Base-by-base conservation (phyloP, 2,113 vertebrate genomes). In the Pseudorhombus dupliciocellatus region DNA sequence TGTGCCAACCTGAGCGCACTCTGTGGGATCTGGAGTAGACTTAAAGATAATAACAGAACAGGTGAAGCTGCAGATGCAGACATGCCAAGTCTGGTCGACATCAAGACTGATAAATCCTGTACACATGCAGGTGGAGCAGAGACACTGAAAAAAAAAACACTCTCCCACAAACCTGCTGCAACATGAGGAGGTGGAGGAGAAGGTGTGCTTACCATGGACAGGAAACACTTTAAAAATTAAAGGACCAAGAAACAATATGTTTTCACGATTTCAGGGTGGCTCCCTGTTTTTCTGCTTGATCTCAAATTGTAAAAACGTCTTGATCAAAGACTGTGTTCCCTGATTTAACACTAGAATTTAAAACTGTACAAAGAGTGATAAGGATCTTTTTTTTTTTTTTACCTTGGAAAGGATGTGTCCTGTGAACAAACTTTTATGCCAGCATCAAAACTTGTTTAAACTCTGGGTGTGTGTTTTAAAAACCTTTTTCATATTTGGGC, bases 1-100 rank as follows among this genome's bases (percentile, higher is more conserved):
- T 53, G 56, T 89, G 89, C 89, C 90, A 93, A 89, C 66, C 72
- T 61, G 46, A 81, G 76, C 72, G 53, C 81, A 84, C 80, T 89
- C 37, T 58, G 78, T 80, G 79, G 87, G 74, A 78, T 87, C 84
- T 83, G 59, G 53, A 71, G 76, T 30, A 15, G 54, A 71, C 74
- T 81, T 72, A 58, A 79, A 61, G 59, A 85, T 78, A 61, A 81
- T 66, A 84, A 68, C 66, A 80, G 50, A 64, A 31, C 44, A 83
- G 63, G 73, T 70, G 58, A 72, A 73, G 51, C 76, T 81, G 70
- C 86, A 89, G 75, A 86, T 84, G 72, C 72, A 84, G 85, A 77
- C 88, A 88, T 58, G 88, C 74, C 57, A 61, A 31, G 62, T 80
- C 50, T 14, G 30, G 30, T 57, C n/a, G 25, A 60, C 52, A 76